Percentiles rank a stretch among this genome's conserved stretches.
These are phyloP conservation scores for Torymus auratus DNA, from an alignment of 2,888 invertebrate genomes.

Conservation along the genomic window DNA sequence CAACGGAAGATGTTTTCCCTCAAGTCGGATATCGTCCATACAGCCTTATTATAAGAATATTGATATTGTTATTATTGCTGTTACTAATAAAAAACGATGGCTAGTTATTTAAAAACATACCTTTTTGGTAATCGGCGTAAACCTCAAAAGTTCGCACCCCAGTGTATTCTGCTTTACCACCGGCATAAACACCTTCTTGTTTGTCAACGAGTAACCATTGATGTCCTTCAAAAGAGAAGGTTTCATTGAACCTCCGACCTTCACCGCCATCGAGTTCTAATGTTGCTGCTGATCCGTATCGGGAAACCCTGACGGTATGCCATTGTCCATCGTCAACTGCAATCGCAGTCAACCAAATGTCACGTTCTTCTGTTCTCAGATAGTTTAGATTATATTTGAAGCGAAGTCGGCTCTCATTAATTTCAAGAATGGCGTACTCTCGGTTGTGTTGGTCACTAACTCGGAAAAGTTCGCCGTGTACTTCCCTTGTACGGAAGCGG, in stretches of 20 bases:
- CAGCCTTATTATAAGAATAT: constrained; percentile 80
- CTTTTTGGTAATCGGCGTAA: constrained; percentile 95
- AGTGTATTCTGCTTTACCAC: constrained; percentile 96
- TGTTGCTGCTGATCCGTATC: constrained; percentile 95
- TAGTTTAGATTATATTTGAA: constrained; percentile 96
- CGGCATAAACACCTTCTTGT: constrained; percentile 96
- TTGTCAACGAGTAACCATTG: constrained; percentile 95
- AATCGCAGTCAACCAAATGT: constrained; percentile 92
- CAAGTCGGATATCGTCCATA: constrained; percentile 90
- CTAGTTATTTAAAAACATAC: constrained; percentile 72
- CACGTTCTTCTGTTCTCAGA: constrained; percentile 91
- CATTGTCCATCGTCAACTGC: constrained; percentile 97
- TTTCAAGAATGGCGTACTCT: constrained; percentile 94
- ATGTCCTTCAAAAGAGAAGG: constrained; percentile 92
- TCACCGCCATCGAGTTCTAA: constrained; percentile 96
- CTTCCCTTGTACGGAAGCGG: constrained; percentile 94
- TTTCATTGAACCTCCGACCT: constrained; percentile 94
- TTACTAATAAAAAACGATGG: not conserved
- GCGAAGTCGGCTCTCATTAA: constrained; percentile 92
- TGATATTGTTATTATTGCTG: not conserved
- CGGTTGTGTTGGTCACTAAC: constrained; percentile 96
- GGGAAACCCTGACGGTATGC: constrained; percentile 94
- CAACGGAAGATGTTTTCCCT: constrained; percentile 95
- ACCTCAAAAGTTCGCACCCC: constrained; percentile 96
- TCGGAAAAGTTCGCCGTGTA: constrained; percentile 94